Evolutionary conservation across 2,797 vertebrate species (phyloP).

Genomic region (Okamejei kenojei): DNA sequence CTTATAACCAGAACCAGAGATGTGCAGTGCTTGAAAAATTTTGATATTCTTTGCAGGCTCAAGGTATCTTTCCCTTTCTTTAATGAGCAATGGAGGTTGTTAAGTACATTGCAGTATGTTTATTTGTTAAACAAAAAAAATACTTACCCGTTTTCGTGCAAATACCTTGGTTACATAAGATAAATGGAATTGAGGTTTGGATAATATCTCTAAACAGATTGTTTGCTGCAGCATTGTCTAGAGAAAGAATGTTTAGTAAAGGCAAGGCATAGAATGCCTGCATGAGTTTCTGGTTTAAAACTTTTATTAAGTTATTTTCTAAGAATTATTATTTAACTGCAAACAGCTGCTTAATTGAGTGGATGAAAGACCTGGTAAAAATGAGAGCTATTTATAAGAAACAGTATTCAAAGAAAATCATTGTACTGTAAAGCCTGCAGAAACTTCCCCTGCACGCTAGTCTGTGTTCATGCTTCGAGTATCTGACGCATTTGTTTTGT

Average conservation of each 20-base stretch:
- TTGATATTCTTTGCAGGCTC: conserved; percentile 5
- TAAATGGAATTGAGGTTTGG: background rate
- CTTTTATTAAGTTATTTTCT: background rate
- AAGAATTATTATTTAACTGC: background rate
- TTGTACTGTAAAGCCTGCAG: background rate
- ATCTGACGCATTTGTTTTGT: background rate
- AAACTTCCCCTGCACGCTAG: background rate
- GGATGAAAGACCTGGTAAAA: conserved; percentile 1
- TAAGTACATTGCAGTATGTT: background rate
- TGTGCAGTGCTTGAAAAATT: background rate
- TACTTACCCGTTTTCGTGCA: background rate
- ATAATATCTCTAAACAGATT: background rate
- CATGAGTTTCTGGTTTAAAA: background rate
- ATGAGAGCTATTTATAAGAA: background rate
- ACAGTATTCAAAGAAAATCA: background rate
- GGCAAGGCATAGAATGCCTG: background rate
- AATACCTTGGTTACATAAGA: background rate
- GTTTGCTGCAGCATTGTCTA: background rate
- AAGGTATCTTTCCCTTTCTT: background rate
- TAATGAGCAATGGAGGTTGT: background rate
- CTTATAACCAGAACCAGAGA: background rate
- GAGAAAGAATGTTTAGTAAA: background rate
- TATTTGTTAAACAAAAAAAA: background rate
- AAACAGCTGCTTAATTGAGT: conserved; percentile 1
- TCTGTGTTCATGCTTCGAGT: too few relatives aligned